Percentiles rank a stretch among this genome's conserved stretches.
Evolutionary conservation across 2,797 vertebrate genomes (phyloP).

Genomic region (Erithacus rubecula): DNA sequence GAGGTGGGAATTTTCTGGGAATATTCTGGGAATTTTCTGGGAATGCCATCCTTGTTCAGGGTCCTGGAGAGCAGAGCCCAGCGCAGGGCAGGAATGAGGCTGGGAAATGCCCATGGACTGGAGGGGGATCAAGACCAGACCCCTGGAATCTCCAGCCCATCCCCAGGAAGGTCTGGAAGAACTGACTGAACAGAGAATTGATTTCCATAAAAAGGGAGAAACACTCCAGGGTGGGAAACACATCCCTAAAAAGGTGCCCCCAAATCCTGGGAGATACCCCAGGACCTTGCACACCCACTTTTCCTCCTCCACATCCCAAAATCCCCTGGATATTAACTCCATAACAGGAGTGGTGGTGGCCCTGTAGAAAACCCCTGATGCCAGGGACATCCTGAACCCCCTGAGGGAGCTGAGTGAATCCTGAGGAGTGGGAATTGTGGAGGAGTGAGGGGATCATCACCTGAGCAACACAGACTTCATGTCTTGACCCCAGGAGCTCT

Average conservation of each 20-base stretch:
- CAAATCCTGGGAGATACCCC: not conserved
- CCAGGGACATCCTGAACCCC: not conserved
- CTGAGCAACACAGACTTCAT: not conserved
- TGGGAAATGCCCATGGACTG: fast-evolving
- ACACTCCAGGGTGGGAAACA: not conserved
- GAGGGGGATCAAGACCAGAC: fast-evolving
- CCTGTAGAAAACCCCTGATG: not conserved
- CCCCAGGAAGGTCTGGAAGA: not conserved
- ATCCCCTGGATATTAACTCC: not conserved
- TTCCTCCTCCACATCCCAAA: not conserved
- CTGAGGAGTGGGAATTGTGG: fast-evolving
- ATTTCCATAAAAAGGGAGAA: not conserved
- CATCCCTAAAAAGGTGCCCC: not conserved
- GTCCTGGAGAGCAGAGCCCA: not conserved
- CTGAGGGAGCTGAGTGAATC: not conserved
- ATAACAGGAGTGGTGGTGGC: not conserved
- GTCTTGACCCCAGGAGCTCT: not conserved
- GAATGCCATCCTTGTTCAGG: not conserved
- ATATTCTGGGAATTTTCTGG: not conserved
- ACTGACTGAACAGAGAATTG: not conserved
- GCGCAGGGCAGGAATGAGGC: not conserved
- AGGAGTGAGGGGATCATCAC: not conserved
- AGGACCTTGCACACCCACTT: not conserved
- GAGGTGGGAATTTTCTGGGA: not conserved
- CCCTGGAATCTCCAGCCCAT: not conserved